Percentiles rank a stretch among this genome's conserved stretches.
phyloP scores from a whole-genome alignment of 2,888 invertebrate genomes.

The Lutraria lutraria region DNA sequence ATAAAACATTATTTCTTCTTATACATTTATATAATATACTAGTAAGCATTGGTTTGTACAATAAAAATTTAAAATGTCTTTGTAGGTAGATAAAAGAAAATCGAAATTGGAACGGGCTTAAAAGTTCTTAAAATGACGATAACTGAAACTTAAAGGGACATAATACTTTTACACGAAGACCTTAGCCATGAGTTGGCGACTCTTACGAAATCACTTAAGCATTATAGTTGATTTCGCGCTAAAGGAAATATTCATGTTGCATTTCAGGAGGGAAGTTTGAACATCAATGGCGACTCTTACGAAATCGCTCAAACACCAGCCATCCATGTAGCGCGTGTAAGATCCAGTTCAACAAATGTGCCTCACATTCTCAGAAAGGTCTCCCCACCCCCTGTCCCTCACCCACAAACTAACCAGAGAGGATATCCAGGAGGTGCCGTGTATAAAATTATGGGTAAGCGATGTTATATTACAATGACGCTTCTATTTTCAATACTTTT shows the following conservation, averaged over 20 bases:
- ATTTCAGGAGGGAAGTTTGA: conserved; percentile 31
- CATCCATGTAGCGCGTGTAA: neutral
- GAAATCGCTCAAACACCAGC: conserved; percentile 18
- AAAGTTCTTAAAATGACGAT: too few relatives aligned
- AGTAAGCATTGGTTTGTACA: too few relatives aligned
- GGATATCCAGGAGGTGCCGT: neutral
- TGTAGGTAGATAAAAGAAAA: too few relatives aligned
- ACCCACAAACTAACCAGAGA: neutral
- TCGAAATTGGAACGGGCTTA: too few relatives aligned
- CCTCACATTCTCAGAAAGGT: conserved; percentile 8
- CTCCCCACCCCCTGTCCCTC: neutral
- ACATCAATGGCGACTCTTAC: conserved; percentile 28
- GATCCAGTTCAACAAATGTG: neutral
- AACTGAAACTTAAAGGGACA: neutral
- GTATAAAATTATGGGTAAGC: neutral
- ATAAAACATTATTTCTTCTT: too few relatives aligned
- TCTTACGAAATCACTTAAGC: too few relatives aligned
- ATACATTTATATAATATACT: too few relatives aligned
- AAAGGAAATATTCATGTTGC: neutral
- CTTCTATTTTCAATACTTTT: neutral
- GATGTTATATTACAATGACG: too few relatives aligned
- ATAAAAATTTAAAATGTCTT: too few relatives aligned
- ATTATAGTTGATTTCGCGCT: neutral
- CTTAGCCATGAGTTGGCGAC: too few relatives aligned
- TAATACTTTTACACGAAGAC: too few relatives aligned